Conservation (phyloP, 2,113 vertebrate genomes). For the Psettodes erumei region DNA sequence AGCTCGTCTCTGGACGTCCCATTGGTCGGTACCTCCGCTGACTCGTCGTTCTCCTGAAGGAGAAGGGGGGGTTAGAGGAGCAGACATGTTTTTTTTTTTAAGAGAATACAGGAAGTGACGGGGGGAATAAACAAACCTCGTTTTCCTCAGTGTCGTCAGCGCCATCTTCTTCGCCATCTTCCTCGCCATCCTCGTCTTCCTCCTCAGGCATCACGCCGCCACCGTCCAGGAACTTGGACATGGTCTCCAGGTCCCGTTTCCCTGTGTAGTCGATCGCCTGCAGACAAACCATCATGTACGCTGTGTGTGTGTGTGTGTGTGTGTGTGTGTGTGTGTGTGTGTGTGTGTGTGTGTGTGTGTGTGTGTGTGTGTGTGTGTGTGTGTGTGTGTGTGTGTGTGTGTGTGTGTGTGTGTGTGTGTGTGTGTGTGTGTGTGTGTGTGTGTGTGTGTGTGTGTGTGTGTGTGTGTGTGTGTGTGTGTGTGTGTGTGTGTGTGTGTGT, state of each 20-base stretch:
- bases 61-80: background rate
- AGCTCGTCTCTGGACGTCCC: constrained; percentile 75
- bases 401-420: background rate
- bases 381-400: background rate
- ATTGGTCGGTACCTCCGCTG: constrained; percentile 39
- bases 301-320: background rate
- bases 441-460: background rate
- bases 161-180: constrained; percentile 5
- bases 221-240: constrained; percentile 89
- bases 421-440: background rate
- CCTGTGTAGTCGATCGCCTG: constrained; percentile 87
- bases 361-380: background rate
- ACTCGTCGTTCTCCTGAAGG: constrained; percentile 53
- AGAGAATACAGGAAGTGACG: background rate
- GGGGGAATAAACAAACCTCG: constrained; percentile 53
- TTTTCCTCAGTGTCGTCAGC: constrained; percentile 3
- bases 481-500: background rate
- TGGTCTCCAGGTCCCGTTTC: constrained; percentile 87
- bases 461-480: background rate
- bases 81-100: background rate
- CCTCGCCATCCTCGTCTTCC: constrained; percentile 49
- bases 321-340: fast-evolving
- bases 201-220: constrained; percentile 84
- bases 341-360: background rate
- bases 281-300: no score